Percentiles rank a stretch among this genome's conserved stretches.
Evolutionary conservation across 2,888 invertebrate species (phyloP).

Genomic region (Blera fallax): DNA sequence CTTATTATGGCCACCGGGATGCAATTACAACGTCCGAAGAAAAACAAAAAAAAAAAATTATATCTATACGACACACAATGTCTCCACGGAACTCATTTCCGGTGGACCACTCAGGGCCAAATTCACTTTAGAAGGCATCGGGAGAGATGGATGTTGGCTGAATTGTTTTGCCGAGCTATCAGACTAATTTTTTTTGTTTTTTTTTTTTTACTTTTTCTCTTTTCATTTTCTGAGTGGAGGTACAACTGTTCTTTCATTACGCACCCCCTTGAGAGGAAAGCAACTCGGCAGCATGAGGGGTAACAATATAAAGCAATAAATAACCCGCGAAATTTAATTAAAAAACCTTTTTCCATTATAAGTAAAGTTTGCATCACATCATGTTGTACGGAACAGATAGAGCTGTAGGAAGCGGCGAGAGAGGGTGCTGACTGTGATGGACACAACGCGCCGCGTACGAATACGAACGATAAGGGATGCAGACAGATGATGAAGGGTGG

Average conservation of each 20-base stretch:
- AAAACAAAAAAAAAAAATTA: not conserved
- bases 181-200: constrained; percentile 26
- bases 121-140: constrained; percentile 53
- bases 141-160: constrained; percentile 50
- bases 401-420: constrained; percentile 24
- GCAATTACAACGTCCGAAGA: constrained; percentile 35
- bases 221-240: constrained; percentile 41
- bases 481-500: constrained; percentile 68
- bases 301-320: constrained; percentile 74
- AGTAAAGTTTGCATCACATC: constrained; percentile 72
- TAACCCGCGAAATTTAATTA: constrained; percentile 76
- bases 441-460: constrained; percentile 46
- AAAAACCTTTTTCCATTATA: constrained; percentile 74
- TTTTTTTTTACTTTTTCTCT: constrained; percentile 12
- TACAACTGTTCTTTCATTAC: constrained; percentile 65
- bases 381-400: constrained; percentile 61
- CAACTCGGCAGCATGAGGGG: constrained; percentile 31
- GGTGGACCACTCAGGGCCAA: constrained; percentile 50
- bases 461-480: constrained; percentile 63
- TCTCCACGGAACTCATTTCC: constrained; percentile 46
- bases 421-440: constrained; percentile 42
- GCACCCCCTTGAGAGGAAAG: constrained; percentile 59
- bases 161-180: constrained; percentile 57
- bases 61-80: constrained; percentile 2
- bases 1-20: constrained; percentile 52